phyloP scores from a whole-genome alignment of 2,888 invertebrate species.

The Tanypteryx hageni region DNA sequence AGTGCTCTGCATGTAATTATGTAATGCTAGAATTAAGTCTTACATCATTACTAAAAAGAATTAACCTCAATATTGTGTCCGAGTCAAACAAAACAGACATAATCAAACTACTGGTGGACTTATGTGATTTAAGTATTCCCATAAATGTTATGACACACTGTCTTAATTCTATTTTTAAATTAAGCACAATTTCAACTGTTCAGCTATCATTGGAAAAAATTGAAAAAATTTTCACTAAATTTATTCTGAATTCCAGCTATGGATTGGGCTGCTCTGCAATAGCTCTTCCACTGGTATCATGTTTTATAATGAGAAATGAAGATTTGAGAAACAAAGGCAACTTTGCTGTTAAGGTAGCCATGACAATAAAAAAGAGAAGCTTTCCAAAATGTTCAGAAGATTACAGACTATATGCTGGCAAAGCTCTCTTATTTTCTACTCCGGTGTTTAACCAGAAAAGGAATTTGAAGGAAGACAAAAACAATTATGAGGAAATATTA shows the following conservation, averaged over 20 bases:
- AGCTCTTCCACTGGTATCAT: constrained; percentile 36
- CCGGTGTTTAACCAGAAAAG: neutral
- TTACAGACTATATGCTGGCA: constrained; percentile 69
- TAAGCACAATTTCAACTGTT: neutral
- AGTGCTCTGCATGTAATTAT: neutral
- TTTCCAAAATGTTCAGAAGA: constrained; percentile 67
- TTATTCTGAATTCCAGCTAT: constrained; percentile 12
- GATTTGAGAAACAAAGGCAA: neutral
- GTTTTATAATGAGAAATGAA: neutral
- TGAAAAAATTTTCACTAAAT: constrained; percentile 10
- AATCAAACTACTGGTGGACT: neutral
- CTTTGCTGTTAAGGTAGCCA: neutral
- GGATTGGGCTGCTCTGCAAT: constrained; percentile 47
- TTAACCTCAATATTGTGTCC: neutral
- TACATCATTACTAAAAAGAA: neutral
- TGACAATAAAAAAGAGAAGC: constrained; percentile 51
- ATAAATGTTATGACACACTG: neutral
- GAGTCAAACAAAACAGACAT: neutral
- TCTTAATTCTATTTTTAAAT: neutral
- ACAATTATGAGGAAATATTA: neutral
- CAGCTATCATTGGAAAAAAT: neutral
- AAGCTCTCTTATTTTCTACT: constrained; percentile 69
- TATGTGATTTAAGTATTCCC: neutral
- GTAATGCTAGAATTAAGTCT: neutral
- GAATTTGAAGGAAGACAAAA: neutral